phyloP scores from a whole-genome alignment of 2,797 vertebrate species.

The Hydrophis major region DNA sequence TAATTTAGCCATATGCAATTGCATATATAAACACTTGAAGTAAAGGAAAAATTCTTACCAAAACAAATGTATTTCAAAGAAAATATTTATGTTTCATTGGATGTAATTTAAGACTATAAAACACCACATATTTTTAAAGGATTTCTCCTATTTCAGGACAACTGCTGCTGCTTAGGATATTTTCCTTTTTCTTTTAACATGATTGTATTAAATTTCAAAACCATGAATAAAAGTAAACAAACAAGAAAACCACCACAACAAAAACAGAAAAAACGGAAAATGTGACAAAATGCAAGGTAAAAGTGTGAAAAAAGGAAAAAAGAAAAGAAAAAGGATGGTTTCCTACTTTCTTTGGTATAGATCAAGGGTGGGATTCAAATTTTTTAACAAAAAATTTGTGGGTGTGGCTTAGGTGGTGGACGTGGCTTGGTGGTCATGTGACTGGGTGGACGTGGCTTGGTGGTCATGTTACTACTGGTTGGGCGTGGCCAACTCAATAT shows the following conservation, averaged over 20 bases:
- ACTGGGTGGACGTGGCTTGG: too few species aligned
- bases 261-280: background rate
- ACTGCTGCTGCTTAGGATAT: background rate
- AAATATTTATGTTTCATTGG: background rate
- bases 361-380: background rate
- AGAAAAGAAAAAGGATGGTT: background rate
- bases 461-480: too few species aligned
- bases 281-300: background rate
- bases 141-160: background rate
- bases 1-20: background rate
- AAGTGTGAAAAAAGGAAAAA: background rate
- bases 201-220: too few species aligned
- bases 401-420: too few species aligned
- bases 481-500: too few species aligned
- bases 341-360: background rate
- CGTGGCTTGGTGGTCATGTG: too few species aligned
- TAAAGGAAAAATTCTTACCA: background rate
- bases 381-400: too few species aligned
- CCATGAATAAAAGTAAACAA: background rate
- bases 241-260: background rate
- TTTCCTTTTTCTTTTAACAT: background rate
- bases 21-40: background rate
- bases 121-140: background rate
- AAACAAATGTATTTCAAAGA: background rate
- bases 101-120: background rate